Evolutionary conservation across 2,797 vertebrate species (phyloP), one percentile per base, ranked within the genome.

Genomic region (Neosalanx taihuensis): DNA sequence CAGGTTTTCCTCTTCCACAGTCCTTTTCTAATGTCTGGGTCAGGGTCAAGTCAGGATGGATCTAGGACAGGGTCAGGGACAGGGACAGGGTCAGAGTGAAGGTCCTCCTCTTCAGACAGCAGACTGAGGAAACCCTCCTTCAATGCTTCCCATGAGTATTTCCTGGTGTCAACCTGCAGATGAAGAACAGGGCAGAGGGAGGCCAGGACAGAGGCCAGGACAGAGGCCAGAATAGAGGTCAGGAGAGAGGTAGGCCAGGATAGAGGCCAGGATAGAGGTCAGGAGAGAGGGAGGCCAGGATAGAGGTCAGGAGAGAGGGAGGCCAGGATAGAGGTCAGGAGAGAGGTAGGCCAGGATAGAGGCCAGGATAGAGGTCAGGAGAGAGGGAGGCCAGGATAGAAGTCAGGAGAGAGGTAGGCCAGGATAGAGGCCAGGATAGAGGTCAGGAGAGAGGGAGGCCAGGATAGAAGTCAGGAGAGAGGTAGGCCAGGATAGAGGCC

Each of bases 91-190:
- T 94, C 93, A 93, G 93, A 92, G 92, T 90, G 88, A 88, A 93
- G 86, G 84, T 81, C 84, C 72, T 88, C 89, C 87, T 85, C 86
- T 83, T 83, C 73, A 86, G 89, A 72, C 83, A 99, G 92, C 79
- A 97, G 91, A 89, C 92, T 90, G 91, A 89, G 90, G 90, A 94
- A 98, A 82, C 88, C 87, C 73, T 89, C 87, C 86, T 89, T 85
- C 77, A 97, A 92, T 17, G 89, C 82, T 71, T 89, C 86, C 97
- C 97, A 99, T 83, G 95, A 96, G 91, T 93, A 98, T 31, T 81
- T 84, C 56, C 82, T 76, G 64, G 89, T 90, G 86, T 96, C 91
- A 62, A 95, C 95, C 97, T 98, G 78, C 20, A 76, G n/a, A 29
- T 7, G 64, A 7, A 67, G 56, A 3, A 35, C 13, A 33, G 46